phyloP scores from a whole-genome alignment of 1,140 invertebrate species.

The Solenopsis invicta region DNA sequence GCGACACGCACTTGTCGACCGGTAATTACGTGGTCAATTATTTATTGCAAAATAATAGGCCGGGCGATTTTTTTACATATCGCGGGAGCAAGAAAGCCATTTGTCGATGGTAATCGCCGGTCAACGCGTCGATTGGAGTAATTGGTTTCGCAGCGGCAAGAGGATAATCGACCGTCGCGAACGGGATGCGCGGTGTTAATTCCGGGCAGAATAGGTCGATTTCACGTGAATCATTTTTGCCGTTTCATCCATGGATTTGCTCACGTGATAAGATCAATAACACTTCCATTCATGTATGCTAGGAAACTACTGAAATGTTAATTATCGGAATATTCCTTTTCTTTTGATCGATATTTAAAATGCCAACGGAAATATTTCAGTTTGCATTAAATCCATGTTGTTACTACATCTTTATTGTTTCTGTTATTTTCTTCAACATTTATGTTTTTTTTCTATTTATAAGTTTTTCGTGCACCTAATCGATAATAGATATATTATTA shows the following conservation, averaged over 20 bases:
- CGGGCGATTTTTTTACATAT: constrained; percentile 18
- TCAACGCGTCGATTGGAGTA: constrained; percentile 33
- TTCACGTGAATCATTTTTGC: background rate
- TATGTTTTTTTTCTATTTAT: background rate
- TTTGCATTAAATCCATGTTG: background rate
- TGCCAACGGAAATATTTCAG: background rate
- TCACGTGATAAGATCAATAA: background rate
- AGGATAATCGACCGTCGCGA: constrained; percentile 35
- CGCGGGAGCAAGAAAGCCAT: background rate
- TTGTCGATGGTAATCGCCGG: constrained; percentile 25
- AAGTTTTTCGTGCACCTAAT: background rate
- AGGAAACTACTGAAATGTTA: background rate
- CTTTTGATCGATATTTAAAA: background rate
- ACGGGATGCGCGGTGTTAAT: constrained; percentile 39
- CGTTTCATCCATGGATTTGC: background rate
- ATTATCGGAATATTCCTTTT: background rate
- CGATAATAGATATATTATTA: background rate
- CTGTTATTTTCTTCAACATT: background rate
- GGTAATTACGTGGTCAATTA: constrained; percentile 40
- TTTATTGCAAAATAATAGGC: constrained; percentile 31
- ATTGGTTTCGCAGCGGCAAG: constrained; percentile 22
- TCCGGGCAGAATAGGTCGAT: background rate
- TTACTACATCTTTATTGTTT: constrained; percentile 11
- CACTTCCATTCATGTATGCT: background rate
- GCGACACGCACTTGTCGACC: constrained; percentile 10